Base-by-base conservation (phyloP, 1,140 invertebrate species). In the Eupristina koningsbergeri region DNA sequence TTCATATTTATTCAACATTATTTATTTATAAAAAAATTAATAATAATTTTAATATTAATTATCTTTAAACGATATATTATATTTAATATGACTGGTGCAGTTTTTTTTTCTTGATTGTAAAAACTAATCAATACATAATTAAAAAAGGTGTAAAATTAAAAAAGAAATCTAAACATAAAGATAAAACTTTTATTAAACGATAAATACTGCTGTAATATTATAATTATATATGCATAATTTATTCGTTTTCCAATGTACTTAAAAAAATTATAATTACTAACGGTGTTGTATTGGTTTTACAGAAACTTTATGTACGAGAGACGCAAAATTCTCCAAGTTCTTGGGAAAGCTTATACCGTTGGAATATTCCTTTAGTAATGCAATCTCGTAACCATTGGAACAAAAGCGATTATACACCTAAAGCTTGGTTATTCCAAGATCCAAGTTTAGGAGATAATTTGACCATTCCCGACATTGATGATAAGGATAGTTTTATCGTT, bases 291-390 rank as follows among this genome's bases (percentile, higher is more conserved):
- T 71, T 11, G 22, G 0, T 41, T 26, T 36, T 0, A 26, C 86
- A 95, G 94, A 94, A 94, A 91, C 92, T 96, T 0, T 96, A 95
- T 86, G 91, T 96, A 6, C 93, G 95, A 53, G 95, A 96, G 88
- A 76, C 41, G 31, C 67, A 61, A 71, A 76, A 50, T 69, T 67
- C 79, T 5, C 61, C 36, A n/a, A 79, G 22, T 17, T 34, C 74
- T 26, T 85, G 80, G 80, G 84, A 85, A 61, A 85, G 80, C 36
- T 36, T 67, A 0, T 85, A 82, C 29, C 75, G 76, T 6, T 96
- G 96, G 96, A 95, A 94, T 93, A 94, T 95, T 45, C 96, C 96
- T 0, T 89, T 96, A 5, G 93, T 96, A 1, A 85, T 96, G 9
- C 90, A 93, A 1, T 90, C 93, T 2, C 90, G 94, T 86, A 91